Percentiles rank a stretch among this genome's conserved stretches.
Evolutionary conservation across 2,113 vertebrate genomes (phyloP).

Genomic region (Gobius niger): DNA sequence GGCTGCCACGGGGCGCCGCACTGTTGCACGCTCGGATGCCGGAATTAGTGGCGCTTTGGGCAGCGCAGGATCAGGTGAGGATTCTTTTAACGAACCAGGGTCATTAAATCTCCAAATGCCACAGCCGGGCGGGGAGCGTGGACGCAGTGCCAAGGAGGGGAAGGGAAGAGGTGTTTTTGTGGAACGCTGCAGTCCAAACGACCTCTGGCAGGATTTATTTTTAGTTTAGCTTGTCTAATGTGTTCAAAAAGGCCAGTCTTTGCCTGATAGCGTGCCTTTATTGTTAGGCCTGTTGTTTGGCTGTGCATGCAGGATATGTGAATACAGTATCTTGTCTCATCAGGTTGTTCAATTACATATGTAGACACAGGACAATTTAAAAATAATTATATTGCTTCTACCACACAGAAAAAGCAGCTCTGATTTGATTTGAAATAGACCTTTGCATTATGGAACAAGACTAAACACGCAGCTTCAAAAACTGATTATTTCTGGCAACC

Average conservation of each 20-base stretch:
- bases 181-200: slow-evolving; percentile 42
- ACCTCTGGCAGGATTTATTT: slow-evolving; percentile 56
- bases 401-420: too few species aligned
- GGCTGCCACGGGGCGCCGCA: slow-evolving; percentile 62
- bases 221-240: slow-evolving; percentile 41
- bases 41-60: slow-evolving; percentile 53
- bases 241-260: slow-evolving; percentile 56
- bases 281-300: too few species aligned
- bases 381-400: too few species aligned
- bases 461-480: too few species aligned
- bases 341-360: too few species aligned
- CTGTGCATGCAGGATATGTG: too few species aligned
- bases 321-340: too few species aligned
- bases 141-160: slow-evolving; percentile 47
- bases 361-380: too few species aligned
- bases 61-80: slow-evolving; percentile 60
- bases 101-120: slow-evolving; percentile 47
- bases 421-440: too few species aligned
- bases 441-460: too few species aligned
- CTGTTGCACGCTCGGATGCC: slow-evolving; percentile 54
- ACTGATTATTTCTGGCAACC: too few species aligned
- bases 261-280: slow-evolving; percentile 29
- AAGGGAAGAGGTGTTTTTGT: slow-evolving; percentile 35
- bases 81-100: slow-evolving; percentile 49
- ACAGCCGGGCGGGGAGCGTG: slow-evolving; percentile 11